Evolutionary conservation across 2,113 vertebrate genomes (phyloP), one percentile per base, ranked within the genome.

Genomic region (Pelodiscus sinensis): DNA sequence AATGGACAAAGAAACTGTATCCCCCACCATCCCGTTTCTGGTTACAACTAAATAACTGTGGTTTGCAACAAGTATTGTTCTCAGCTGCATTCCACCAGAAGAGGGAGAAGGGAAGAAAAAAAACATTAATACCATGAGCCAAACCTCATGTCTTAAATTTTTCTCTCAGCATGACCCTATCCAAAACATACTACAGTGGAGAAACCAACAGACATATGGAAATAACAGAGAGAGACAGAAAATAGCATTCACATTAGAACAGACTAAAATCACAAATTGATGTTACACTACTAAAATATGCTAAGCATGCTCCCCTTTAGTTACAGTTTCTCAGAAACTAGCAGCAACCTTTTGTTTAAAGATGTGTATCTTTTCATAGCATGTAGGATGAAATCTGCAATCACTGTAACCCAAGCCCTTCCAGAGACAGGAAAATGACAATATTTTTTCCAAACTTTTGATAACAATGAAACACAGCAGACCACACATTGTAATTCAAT

Each of bases 201-300:
- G 83, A 93, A 94, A 85, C 82, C 75, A 91, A 84, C 52, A 88
- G 86, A 79, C 79, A 85, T n/a, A 81, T 21, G 73, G 86, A 96
- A 95, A 94, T 2, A 86, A 31, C 55, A 81, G 18, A 82, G 88
- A 27, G 21, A 87, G 91, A 82, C 31, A 93, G 84, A 79, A 92
- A 93, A 92, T 16, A 62, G 68, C 85, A 93, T 14, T 88, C 5
- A 22, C 35, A 29, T 75, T 50, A 91, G 90, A 84, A 92, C 93
- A 94, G 55, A 82, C 4, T 58, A 44, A 71, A 55, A 79, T 31
- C 79, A 75, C 44, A 84, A 87, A 89, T 82, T 31, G 84, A 55
- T 58, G 22, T 93, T 86, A 90, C 29, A 88, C 79, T 55, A 81
- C 44, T 83, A 88, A 80, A 90, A 57, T 38, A 91, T 35, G 25